Evolutionary conservation across 2,113 vertebrate species (phyloP), one percentile per base, ranked within the genome.

Genomic region (Dendropsophus ebraccatus): DNA sequence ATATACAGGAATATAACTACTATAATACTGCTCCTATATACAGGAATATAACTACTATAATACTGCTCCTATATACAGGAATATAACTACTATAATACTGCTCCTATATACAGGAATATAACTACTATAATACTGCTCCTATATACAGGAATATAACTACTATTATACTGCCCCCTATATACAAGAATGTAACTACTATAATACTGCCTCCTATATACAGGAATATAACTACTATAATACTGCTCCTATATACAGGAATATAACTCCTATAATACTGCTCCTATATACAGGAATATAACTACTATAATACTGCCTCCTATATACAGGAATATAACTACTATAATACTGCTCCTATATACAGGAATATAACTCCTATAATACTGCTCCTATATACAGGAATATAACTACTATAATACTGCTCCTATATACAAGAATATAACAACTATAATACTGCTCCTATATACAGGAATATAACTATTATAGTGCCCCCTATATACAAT

Each of bases 31-130:
- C 41, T 41, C 41, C 41, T 41, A 41, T 41, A 14, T 69, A 69
- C 65, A 32, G 35, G 65, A 69, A 69, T 35, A 69, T 69, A 69
- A 69, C 30, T 69, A 69, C 65, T 69, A 69, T 69, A 69, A 69
- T 69, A 69, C 65, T 69, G 65, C 65, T 19, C 65, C 65, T 69
- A 69, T 35, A 14, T 69, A 69, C 65, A 69, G 19, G 30, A 35
- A 69, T 69, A 69, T 69, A 69, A 69, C 65, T 69, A 69, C 65
- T 69, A 35, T 69, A 69, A 69, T 69, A 69, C 65, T n/a, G n/a
- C 32, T 28, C 65, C 41, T 41, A 41, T 41, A 41, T 8, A 41
- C 3, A 41, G 8, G 41, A 41, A 41, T 41, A 41, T 41, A 41
- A 41, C 41, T 41, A 41, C 41, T 41, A 41, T 41, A 41, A 41